Evolutionary conservation across 2,888 invertebrate species (phyloP), one percentile per base, ranked within the genome.

Genomic region (Steinernema carpocapsae): DNA sequence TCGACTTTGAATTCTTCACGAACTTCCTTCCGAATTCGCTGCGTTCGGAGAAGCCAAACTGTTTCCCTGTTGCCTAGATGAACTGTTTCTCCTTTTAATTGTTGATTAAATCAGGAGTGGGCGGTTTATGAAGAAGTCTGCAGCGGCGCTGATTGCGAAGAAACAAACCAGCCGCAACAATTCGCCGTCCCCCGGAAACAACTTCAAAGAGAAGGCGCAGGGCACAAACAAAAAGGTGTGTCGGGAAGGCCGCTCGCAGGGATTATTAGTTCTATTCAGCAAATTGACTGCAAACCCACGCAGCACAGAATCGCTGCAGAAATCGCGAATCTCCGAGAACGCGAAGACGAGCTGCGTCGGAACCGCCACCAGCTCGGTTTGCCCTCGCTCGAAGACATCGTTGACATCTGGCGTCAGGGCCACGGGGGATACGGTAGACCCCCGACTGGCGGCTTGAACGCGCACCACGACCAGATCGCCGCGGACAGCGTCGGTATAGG

Each of bases 301-400:
- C 82, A 83, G 76, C 78, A 79, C 12, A 75, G 83, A 12, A 83
- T 83, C 45, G 82, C 83, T 1, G 82, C 78, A n/a, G 91, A 91
- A 81, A 88, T 90, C 48, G 87, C 88, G 46, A 89, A 90, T 79
- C 85, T 89, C 78, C 85, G 88, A 51, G 89, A 89, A 76, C 84
- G 90, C 2, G 90, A 91, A 80, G 90, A 89, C 70, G 90, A 90
- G 75, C 84, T 90, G 51, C 83, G 88, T n/a, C 82, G 83, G 75
- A 82, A 85, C 78, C 82, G 88, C 2, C 76, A 78, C 37, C 80
- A 79, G 52, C 71, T 83, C 46, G 82, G 80, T 19, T 76, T 82
- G 45, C 78, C 82, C 10, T 74, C 78, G 2, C 74, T 77, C 48
- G 79, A 78, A 14, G 80, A 80, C 43, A 71, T 78, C 17, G 45